Percentiles rank a stretch among this genome's conserved stretches.
These are phyloP conservation scores for Otocyon megalotis DNA, from an alignment of 2,113 vertebrate genomes.

Conservation along the genomic window DNA sequence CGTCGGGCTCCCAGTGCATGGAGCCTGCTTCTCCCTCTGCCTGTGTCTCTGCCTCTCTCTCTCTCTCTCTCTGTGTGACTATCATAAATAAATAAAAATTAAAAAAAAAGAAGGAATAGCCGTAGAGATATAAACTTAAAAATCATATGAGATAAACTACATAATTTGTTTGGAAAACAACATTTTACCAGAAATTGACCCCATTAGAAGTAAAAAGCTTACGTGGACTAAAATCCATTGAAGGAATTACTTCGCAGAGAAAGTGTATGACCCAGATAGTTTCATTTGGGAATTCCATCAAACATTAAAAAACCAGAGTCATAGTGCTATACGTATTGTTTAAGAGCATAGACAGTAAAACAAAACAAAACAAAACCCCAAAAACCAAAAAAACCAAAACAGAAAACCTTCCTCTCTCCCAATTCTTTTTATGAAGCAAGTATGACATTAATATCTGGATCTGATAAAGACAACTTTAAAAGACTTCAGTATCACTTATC, in stretches of 20 bases:
- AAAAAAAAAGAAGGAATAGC: neutral
- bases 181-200: neutral
- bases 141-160: neutral
- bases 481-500: neutral
- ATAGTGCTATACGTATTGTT: neutral
- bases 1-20: no score
- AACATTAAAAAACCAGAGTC: neutral
- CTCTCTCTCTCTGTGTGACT: no score
- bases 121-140: neutral
- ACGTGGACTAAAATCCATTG: neutral
- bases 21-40: no score
- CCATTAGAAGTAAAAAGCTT: neutral
- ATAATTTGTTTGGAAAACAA: slow-evolving; percentile 22
- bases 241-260: neutral
- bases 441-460: neutral
- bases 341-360: neutral
- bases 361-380: neutral
- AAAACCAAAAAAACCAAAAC: no score
- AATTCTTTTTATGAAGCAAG: neutral
- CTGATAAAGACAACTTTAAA: neutral
- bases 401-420: neutral
- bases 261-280: neutral
- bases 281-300: neutral
- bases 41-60: no score
- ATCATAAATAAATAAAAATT: no score